Evolutionary conservation across 2,797 vertebrate species (phyloP), one percentile per base, ranked within the genome.

Genomic region (Cuniculus paca): DNA sequence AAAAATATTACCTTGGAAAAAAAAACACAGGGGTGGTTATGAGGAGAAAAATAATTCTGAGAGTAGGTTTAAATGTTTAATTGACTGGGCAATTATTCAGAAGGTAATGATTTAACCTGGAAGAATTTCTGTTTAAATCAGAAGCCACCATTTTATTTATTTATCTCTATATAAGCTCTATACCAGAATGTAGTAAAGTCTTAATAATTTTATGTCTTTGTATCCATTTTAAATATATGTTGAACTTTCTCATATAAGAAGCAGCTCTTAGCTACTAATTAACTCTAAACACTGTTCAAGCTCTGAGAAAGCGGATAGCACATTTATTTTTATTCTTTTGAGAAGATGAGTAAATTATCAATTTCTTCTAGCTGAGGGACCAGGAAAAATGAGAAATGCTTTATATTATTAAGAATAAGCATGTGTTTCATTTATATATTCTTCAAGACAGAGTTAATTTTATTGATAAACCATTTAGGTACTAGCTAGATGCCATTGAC

Each of bases 401-500:
- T 81, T 90, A 65, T 68, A 72, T 87, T 70, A 61, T 85, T 90
- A 90, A 85, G 60, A 87, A 90, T 74, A 28, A 48, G 42, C 28
- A 75, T 17, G 13, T 31, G 45, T 48, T 87, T 94, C 72, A 81
- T 79, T 56, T 80, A 85, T 95, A 52, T 97, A 85, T 92, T 97
- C 91, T 94, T 98, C 95, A 98, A 95, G 94, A 82, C 77, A 98
- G 90, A 97, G 98, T 98, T 98, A 97, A 98, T 54, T 98, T 94
- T 98, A 98, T 97, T 97, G 98, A 98, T 97, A 97, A 98, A 98
- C 94, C 98, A 98, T 98, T 98, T 98, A 98, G 81, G 93, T 58
- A 85, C 81, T 90, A 72, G 84, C 95, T 98, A 94, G 88, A 98
- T 98, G 96, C 83, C 95, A 98, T 24, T 96, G 95, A 95, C 84